Percentiles rank a stretch among this genome's conserved stretches.
phyloP scores from a whole-genome alignment of 2,113 vertebrate genomes.

The Corythaeola cristata region DNA sequence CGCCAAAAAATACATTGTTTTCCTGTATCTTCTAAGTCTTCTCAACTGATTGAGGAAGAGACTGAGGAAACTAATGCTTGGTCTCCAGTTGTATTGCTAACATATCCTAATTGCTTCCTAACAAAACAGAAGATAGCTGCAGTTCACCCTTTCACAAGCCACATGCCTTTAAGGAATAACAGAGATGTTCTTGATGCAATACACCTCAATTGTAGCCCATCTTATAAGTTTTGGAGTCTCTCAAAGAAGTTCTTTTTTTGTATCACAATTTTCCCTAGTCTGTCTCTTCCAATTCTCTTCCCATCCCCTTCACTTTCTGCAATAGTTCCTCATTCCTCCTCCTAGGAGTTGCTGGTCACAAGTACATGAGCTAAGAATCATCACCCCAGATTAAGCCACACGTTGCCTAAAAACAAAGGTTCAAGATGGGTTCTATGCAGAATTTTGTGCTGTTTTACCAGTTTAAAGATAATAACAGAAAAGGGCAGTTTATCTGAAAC shows the following conservation, averaged over 20 bases:
- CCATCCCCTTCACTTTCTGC: neutral
- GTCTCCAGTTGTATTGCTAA: neutral
- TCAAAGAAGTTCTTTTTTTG: neutral
- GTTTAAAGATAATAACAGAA: neutral
- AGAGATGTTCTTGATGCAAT: neutral
- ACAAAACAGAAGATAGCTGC: neutral
- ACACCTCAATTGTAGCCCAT: neutral
- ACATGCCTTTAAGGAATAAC: neutral
- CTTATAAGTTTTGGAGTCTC: neutral
- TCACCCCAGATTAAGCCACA: neutral
- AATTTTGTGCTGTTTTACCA: neutral
- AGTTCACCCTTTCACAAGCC: neutral
- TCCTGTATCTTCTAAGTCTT: neutral
- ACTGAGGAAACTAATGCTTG: neutral
- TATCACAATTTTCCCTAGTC: neutral
- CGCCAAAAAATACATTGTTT: neutral
- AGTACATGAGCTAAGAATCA: neutral
- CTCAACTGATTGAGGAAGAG: neutral
- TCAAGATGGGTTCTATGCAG: neutral
- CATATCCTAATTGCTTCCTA: neutral
- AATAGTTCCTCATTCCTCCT: neutral
- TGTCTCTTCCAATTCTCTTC: neutral
- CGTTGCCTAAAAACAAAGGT: neutral
- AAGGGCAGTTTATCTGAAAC: neutral
- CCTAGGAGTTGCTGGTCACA: neutral